Evolutionary conservation across 2,113 vertebrate genomes (phyloP).

Genomic region (Microtus oregoni): DNA sequence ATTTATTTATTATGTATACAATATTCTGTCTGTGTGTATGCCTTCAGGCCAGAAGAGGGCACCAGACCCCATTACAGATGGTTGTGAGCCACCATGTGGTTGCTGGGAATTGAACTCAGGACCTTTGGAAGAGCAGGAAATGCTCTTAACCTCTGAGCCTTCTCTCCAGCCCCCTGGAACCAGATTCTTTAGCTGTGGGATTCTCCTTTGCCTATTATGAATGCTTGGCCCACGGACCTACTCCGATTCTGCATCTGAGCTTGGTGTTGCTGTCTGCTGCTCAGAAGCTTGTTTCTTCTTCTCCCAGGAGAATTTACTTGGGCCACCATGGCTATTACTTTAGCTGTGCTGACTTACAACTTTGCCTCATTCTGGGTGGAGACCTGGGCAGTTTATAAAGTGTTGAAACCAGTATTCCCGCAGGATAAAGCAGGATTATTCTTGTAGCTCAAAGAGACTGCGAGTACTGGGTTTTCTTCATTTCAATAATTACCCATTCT

Average conservation of each 20-base stretch:
- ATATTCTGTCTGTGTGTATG: too few species aligned
- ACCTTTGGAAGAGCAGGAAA: too few species aligned
- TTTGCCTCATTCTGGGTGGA: neutral
- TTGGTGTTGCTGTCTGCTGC: neutral
- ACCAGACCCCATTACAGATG: too few species aligned
- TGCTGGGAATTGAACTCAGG: too few species aligned
- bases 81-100: too few species aligned
- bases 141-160: too few species aligned
- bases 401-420: neutral
- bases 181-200: neutral
- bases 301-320: neutral
- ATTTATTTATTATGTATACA: too few species aligned
- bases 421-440: neutral
- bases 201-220: neutral
- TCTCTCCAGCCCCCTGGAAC: neutral
- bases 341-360: neutral
- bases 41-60: too few species aligned
- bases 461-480: conserved; percentile 4
- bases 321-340: neutral
- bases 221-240: neutral
- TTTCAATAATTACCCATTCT: neutral
- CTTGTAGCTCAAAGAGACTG: neutral
- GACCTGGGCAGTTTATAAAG: neutral
- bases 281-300: neutral
- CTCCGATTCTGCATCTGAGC: neutral